phyloP scores from a whole-genome alignment of 2,888 invertebrate genomes.

The Isotomurus palustris region DNA sequence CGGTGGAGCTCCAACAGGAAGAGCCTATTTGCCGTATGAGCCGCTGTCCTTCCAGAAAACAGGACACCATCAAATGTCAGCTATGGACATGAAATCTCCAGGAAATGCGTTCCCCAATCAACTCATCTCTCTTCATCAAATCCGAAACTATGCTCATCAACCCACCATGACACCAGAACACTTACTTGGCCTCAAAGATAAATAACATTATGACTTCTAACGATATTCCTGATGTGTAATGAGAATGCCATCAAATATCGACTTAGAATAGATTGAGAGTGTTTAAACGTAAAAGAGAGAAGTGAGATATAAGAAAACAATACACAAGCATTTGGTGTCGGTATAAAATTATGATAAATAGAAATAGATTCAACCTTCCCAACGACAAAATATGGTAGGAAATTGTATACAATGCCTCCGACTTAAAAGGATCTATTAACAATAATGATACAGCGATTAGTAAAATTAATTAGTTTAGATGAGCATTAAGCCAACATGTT shows the following conservation, averaged over 20 bases:
- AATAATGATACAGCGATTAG: too few species aligned
- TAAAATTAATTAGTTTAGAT: too few species aligned
- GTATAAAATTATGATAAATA: background rate
- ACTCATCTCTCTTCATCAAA: slow-evolving; percentile 91
- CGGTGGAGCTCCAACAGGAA: slow-evolving; percentile 58
- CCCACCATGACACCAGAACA: slow-evolving; percentile 72
- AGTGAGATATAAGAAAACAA: background rate
- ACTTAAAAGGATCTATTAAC: too few species aligned
- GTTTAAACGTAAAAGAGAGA: too few species aligned
- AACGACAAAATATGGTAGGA: too few species aligned
- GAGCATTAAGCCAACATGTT: too few species aligned
- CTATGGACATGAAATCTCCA: slow-evolving; percentile 51
- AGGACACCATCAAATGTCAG: slow-evolving; percentile 48
- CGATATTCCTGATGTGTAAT: background rate
- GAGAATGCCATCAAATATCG: background rate
- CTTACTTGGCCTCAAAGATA: slow-evolving; percentile 54
- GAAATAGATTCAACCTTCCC: too few species aligned
- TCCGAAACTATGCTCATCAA: slow-evolving; percentile 91
- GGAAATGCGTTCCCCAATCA: slow-evolving; percentile 76
- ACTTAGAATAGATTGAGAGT: background rate
- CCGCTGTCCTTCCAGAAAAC: slow-evolving; percentile 81
- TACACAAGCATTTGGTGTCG: background rate
- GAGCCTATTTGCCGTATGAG: slow-evolving; percentile 80
- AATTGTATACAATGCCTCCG: too few species aligned
- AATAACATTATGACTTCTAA: slow-evolving; percentile 42